Evolutionary conservation across 2,113 vertebrate genomes (phyloP).

Genomic region (Neodon shergylaensis): DNA sequence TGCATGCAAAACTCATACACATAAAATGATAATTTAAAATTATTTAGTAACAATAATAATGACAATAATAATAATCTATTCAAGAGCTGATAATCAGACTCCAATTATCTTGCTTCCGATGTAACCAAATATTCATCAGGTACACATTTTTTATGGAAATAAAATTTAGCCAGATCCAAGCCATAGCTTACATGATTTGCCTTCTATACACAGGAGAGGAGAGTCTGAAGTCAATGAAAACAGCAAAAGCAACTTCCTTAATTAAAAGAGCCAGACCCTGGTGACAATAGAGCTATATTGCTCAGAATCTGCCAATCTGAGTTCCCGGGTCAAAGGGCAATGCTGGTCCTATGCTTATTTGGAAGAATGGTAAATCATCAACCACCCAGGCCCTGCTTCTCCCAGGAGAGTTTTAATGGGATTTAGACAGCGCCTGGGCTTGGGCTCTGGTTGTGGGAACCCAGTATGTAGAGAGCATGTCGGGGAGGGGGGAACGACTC

Average conservation of each 20-base stretch:
- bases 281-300: not conserved
- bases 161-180: slow-evolving; percentile 46
- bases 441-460: not conserved
- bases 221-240: not conserved
- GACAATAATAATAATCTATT: not conserved
- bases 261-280: not conserved
- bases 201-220: slow-evolving; percentile 22
- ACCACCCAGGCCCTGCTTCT: not conserved
- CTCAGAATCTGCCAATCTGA: slow-evolving; percentile 5
- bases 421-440: not conserved
- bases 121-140: slow-evolving; percentile 20
- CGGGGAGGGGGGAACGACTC: not conserved
- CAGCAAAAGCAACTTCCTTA: slow-evolving; percentile 28
- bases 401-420: not conserved
- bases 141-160: slow-evolving; percentile 50
- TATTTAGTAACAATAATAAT: not conserved
- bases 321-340: slow-evolving; percentile 50
- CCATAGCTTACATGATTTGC: not conserved
- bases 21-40: not conserved
- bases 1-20: not conserved
- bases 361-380: slow-evolving; percentile 62
- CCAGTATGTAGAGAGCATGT: not conserved
- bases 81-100: slow-evolving; percentile 35
- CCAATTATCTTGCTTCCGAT: slow-evolving; percentile 1
- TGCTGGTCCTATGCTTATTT: slow-evolving; percentile 12